Evolutionary conservation across 2,113 vertebrate genomes (phyloP).

Genomic region (Tachysurus vachellii): DNA sequence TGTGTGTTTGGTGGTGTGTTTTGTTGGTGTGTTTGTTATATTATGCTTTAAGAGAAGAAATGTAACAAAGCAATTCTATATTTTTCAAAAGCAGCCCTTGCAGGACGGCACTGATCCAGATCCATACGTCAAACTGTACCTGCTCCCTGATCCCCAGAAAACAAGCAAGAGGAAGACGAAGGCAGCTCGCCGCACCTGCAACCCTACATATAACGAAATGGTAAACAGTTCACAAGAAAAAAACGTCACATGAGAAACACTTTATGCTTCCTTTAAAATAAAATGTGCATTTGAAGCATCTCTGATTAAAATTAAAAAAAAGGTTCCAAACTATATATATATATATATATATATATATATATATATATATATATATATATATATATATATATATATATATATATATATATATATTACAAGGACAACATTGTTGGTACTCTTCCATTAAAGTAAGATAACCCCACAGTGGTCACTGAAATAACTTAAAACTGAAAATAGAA

Average conservation of each 20-base stretch:
- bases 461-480: no score
- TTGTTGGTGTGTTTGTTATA: background rate
- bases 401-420: background rate
- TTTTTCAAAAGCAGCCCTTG: conserved; percentile 75
- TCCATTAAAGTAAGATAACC: no score
- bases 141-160: conserved; percentile 95
- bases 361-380: background rate
- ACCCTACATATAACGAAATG: conserved; percentile 98
- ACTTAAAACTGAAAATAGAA: no score
- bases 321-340: background rate
- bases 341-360: background rate
- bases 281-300: background rate
- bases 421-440: no score
- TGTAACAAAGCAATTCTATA: background rate
- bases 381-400: background rate
- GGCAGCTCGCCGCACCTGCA: conserved; percentile 92
- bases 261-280: background rate
- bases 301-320: background rate
- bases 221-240: conserved; percentile 59
- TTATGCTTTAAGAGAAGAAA: background rate
- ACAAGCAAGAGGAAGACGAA: conserved; percentile 97
- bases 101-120: conserved; percentile 94
- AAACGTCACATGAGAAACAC: background rate
- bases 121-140: conserved; percentile 95
- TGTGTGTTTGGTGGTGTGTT: background rate